Evolutionary conservation across 2,888 invertebrate species (phyloP), one percentile per base, ranked within the genome.

Genomic region (Machimus rusticus): DNA sequence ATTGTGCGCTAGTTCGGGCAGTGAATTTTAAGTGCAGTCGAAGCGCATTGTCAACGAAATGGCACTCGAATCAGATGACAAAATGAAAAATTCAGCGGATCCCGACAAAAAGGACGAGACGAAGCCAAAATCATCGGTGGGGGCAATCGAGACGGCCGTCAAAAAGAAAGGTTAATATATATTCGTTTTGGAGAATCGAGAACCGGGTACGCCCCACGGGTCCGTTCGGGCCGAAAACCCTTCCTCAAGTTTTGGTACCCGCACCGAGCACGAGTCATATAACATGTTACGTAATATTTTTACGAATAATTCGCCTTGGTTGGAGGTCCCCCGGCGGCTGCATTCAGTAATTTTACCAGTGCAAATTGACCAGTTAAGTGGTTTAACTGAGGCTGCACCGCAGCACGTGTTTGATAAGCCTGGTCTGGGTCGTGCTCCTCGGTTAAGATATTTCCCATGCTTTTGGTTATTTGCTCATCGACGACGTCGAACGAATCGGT

Each of bases 21-120:
- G 74, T 84, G 34, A 84, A 23, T 4, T 34, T 76, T 16, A 84
- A 66, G 23, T 39, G 19, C 39, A 84, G 39, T 57, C 34, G n/a
- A 81, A 55, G 12, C 31, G 66, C 39, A 16, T 39, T n/a, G 16
- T 9, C 39, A 79, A 31, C 6, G 43, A 88, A 90, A 91, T 91
- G 91, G 91, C 91, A 88, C 90, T 91, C 88, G 91, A 91, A 88
- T 90, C 90, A 89, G 91, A 91, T 89, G 89, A 89, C 74, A 91
- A 91, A 87, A 90, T 89, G 88, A 34, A 74, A 87, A 77, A 46
- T 12, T 88, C 86, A 81, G 87, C 88, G 82, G 88, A 88, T 88
- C 89, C 87, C 87, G 86, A 81, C 82, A 88, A 84, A 88, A 89
- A 85, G 89, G 89, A 88, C 89, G 90, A 90, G 89, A 88, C 39